Evolutionary conservation across 2,113 vertebrate species (phyloP).

Genomic region (Piaya cayana): DNA sequence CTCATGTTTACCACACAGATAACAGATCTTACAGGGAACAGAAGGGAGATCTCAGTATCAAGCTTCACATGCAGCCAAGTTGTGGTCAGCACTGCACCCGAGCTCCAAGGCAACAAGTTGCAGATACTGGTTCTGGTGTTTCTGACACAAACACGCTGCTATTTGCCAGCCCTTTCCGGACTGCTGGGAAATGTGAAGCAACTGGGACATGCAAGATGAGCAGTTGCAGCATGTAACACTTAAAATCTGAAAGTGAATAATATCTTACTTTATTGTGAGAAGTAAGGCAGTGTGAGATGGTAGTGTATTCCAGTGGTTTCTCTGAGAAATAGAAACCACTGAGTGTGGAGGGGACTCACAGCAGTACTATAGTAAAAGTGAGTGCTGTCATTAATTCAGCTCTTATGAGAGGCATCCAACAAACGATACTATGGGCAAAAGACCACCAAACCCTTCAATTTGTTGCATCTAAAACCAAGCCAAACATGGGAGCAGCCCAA

Average conservation of each 20-base stretch:
- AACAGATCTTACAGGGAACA: neutral
- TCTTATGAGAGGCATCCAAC: neutral
- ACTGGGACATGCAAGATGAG: neutral
- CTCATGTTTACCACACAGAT: neutral
- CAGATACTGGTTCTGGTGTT: neutral
- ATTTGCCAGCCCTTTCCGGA: neutral
- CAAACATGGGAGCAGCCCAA: neutral
- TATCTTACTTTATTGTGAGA: neutral
- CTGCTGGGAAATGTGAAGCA: neutral
- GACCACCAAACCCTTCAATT: neutral
- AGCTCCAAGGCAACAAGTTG: neutral
- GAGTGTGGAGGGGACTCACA: neutral
- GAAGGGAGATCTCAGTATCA: neutral
- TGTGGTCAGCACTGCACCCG: rapidly evolving
- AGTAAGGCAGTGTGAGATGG: rapidly evolving
- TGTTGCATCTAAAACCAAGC: neutral
- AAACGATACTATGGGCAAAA: neutral
- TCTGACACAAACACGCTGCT: neutral
- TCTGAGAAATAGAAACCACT: neutral
- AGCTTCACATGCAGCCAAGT: neutral
- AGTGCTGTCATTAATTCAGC: neutral
- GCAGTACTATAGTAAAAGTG: neutral
- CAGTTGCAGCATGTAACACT: rapidly evolving
- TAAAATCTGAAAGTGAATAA: neutral
- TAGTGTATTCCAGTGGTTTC: neutral